These are phyloP conservation scores for Trachymyrmex septentrionalis DNA, from an alignment of 1,140 invertebrate genomes.

Conservation along the genomic window DNA sequence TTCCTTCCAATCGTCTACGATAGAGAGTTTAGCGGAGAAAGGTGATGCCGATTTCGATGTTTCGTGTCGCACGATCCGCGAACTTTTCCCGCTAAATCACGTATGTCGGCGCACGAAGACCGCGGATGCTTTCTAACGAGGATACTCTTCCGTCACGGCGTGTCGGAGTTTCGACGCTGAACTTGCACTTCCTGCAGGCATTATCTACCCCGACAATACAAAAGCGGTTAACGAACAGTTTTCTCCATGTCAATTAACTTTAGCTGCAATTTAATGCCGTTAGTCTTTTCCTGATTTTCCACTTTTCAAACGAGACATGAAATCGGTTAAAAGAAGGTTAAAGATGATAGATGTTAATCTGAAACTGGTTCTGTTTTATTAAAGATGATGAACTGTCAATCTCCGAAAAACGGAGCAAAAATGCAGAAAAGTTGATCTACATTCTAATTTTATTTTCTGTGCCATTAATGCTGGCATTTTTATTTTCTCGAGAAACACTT, in stretches of 20 bases:
- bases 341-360: background rate
- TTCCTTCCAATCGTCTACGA: conserved; percentile 23
- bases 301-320: background rate
- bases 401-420: background rate
- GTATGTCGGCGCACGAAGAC: background rate
- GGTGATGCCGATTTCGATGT: conserved; percentile 14
- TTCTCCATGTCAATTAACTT: conserved; percentile 28
- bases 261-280: background rate
- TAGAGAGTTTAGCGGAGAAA: conserved; percentile 57
- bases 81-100: conserved; percentile 56
- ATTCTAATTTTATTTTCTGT: background rate
- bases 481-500: background rate
- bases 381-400: background rate
- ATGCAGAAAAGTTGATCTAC: background rate
- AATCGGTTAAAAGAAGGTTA: background rate
- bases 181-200: conserved; percentile 8
- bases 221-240: conserved; percentile 18
- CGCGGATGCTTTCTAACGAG: conserved; percentile 48
- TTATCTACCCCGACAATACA: conserved; percentile 17
- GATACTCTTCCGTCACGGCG: conserved; percentile 1
- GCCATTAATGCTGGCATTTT: background rate
- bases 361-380: background rate
- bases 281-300: background rate
- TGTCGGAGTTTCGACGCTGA: background rate
- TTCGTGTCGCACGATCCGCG: conserved; percentile 47